Evolutionary conservation across 1,140 invertebrate genomes (phyloP).

Genomic region (Drosophila pruinosa): DNA sequence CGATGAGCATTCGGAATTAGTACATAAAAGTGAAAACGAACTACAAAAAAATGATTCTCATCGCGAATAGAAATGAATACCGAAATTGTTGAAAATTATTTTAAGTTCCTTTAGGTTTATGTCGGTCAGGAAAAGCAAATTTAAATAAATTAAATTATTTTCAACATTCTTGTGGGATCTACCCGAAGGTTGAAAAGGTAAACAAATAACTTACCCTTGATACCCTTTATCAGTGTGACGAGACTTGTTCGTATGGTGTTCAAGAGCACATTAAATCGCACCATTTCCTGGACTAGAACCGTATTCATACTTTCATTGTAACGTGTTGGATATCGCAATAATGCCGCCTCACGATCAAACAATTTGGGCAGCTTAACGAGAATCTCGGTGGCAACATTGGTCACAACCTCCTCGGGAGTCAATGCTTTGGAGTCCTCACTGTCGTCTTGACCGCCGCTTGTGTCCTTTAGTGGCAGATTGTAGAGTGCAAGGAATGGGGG

Average conservation of each 20-base stretch:
- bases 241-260: slow-evolving; percentile 89
- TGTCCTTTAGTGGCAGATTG: slow-evolving; percentile 67
- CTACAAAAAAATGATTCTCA: background rate
- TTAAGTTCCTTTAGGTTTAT: too few relatives aligned
- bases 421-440: slow-evolving; percentile 55
- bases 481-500: slow-evolving; percentile 73
- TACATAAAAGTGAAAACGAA: too few relatives aligned
- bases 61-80: slow-evolving; percentile 23
- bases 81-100: too few relatives aligned
- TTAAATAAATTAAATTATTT: too few relatives aligned
- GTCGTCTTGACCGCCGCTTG: slow-evolving; percentile 81
- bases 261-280: slow-evolving; percentile 93
- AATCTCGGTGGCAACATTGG: slow-evolving; percentile 88
- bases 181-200: too few relatives aligned
- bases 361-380: slow-evolving; percentile 89
- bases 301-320: slow-evolving; percentile 90
- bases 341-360: slow-evolving; percentile 87
- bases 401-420: slow-evolving; percentile 87
- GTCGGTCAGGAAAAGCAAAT: too few relatives aligned
- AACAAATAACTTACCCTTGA: slow-evolving; percentile 90
- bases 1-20: background rate
- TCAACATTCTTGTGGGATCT: too few relatives aligned
- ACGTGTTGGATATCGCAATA: slow-evolving; percentile 90
- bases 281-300: slow-evolving; percentile 97
- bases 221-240: slow-evolving; percentile 92